A percentile compares a stretch with the other conserved stretches of the same genome.
Conservation (phyloP, 2,113 vertebrate genomes). For the Sinocyclocheilus rhinocerous region DNA sequence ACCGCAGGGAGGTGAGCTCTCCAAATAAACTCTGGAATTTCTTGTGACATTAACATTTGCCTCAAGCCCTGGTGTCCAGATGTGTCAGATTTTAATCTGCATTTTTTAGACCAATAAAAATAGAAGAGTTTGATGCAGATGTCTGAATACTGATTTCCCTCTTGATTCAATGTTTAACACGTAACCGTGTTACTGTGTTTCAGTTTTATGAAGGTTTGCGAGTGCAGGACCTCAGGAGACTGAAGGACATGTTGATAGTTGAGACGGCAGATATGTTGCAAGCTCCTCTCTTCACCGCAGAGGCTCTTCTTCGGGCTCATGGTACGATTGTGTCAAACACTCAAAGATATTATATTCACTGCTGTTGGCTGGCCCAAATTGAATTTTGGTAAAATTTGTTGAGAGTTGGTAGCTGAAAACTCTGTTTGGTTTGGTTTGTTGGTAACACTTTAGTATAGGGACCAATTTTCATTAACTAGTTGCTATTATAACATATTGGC, state of each 20-base stretch:
- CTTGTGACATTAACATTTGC: slow-evolving; percentile 4
- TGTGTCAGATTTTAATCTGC: background rate
- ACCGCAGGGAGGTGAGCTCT: slow-evolving; percentile 90
- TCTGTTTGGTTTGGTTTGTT: background rate
- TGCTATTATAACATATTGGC: too few relatives aligned
- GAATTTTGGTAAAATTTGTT: background rate
- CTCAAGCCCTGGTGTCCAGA: slow-evolving; percentile 3
- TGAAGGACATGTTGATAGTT: slow-evolving; percentile 99
- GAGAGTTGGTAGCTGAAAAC: background rate
- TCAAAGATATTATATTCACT: slow-evolving; percentile 43
- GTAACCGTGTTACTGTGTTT: background rate
- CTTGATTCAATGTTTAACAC: too few relatives aligned
- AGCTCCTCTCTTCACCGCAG: slow-evolving; percentile 94
- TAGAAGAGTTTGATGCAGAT: background rate
- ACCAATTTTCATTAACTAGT: too few relatives aligned
- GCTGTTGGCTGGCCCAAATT: background rate
- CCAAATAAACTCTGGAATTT: background rate
- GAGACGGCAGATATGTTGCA: slow-evolving; percentile 99
- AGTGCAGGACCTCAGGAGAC: slow-evolving; percentile 89
- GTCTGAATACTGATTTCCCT: background rate
- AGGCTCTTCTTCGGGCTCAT: slow-evolving; percentile 94
- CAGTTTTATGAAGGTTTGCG: slow-evolving; percentile 87
- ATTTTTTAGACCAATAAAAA: background rate
- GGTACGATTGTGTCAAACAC: slow-evolving; percentile 74
- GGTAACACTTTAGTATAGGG: too few relatives aligned